A percentile compares a stretch with the other conserved stretches of the same genome.
phyloP scores from a whole-genome alignment of 2,797 vertebrate genomes.

The Clarias pachynema region DNA sequence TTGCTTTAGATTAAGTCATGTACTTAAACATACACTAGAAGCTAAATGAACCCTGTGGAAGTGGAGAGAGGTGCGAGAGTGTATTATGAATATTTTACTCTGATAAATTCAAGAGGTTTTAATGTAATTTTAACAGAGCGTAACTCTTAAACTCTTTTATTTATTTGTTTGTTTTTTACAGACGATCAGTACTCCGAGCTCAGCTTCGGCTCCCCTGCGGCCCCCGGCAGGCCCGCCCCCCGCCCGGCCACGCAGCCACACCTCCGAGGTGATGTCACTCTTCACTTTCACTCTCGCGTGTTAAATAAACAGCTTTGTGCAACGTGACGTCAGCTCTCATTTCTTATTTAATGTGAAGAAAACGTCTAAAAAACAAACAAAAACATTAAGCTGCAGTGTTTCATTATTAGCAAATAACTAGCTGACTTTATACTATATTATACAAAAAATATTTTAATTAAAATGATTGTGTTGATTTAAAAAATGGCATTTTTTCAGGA shows the following conservation, averaged over 20 bases:
- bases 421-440: neutral
- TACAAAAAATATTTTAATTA: too few species aligned
- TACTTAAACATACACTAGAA: too few species aligned
- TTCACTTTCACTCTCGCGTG: neutral
- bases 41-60: too few species aligned
- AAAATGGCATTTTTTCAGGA: too few species aligned
- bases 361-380: neutral
- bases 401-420: neutral
- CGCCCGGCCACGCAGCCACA: neutral
- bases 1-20: too few species aligned
- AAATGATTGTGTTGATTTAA: too few species aligned
- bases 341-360: neutral
- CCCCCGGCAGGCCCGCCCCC: neutral
- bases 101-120: too few species aligned
- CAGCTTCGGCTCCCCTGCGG: neutral
- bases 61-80: too few species aligned
- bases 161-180: neutral
- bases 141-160: neutral
- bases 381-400: neutral
- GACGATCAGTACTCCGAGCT: conserved; percentile 7
- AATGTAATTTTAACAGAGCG: too few species aligned
- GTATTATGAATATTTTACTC: too few species aligned
- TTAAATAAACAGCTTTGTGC: neutral
- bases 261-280: neutral
- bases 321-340: neutral